These are phyloP conservation scores for Pangasius macronema DNA, from an alignment of 2,797 vertebrate species.

Conservation along the genomic window DNA sequence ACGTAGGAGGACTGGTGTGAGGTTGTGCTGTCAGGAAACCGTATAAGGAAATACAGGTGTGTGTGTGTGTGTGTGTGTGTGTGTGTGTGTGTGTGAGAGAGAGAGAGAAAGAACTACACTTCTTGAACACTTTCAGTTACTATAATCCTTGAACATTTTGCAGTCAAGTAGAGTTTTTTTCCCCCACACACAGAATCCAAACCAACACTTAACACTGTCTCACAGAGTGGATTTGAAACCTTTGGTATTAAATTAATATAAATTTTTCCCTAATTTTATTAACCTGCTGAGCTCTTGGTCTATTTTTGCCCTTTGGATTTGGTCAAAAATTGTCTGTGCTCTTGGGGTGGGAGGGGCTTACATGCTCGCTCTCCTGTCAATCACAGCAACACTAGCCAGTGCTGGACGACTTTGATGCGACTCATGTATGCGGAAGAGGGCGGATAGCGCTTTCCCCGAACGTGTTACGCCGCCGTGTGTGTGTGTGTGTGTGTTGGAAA, in stretches of 20 bases:
- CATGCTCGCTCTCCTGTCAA: neutral
- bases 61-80: slow-evolving; percentile 8
- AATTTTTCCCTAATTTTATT: neutral
- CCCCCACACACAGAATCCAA: neutral
- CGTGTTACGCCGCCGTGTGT: neutral
- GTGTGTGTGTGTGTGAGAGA: neutral
- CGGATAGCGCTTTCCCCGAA: neutral
- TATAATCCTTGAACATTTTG: neutral
- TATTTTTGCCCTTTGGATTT: neutral
- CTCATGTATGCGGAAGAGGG: neutral
- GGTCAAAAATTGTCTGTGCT: neutral
- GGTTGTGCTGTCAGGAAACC: neutral
- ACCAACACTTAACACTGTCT: neutral
- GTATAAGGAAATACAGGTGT: neutral
- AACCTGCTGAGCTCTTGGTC: neutral
- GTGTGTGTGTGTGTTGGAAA: too few relatives aligned
- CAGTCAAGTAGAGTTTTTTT: neutral
- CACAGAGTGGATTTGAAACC: neutral
- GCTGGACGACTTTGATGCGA: neutral
- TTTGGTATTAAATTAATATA: too few relatives aligned
- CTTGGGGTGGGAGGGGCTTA: neutral
- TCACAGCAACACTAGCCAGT: neutral
- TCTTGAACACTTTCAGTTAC: neutral
- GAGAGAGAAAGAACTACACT: neutral
- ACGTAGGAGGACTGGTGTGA: neutral